Base-by-base conservation (phyloP, 1,140 invertebrate genomes). In the Brachionus koreanus region DNA sequence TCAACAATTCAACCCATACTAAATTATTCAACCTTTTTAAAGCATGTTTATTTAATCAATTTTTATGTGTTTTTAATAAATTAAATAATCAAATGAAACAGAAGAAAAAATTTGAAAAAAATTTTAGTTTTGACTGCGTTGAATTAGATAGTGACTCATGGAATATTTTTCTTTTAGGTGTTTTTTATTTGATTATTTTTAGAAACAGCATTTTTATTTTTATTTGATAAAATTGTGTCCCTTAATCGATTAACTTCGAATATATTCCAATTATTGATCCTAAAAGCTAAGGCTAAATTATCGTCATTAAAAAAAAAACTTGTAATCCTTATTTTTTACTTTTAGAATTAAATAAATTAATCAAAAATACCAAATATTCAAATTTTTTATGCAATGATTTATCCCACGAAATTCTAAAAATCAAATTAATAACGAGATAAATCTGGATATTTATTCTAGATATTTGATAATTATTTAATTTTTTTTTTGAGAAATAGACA, bases 61-160 rank as follows among this genome's bases (percentile, higher is more conserved):
- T 65, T 33, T 65, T 69, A 69, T 65, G 63, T 65, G 63, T 65
- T 65, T 65, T 65, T 65, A 65, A 65, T 65, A 65, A 65, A 65
- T 65, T 65, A 23, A 65, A 33, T 65, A 13, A 65, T 46, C 10
- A 65, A 65, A 65, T 65, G 63, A 37, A 65, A 65, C 25, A 9
- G 13, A 65, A 65, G 12, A 25, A 37, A 65, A 65, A 65, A 23
- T 13, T 65, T 65, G 2, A 33, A 33, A 33, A 65, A 65, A 65
- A 65, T 33, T 33, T 33, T 33, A 65, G 33, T 65, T 65, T 65
- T 33, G 49, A 57, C 49, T 57, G 16, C 49, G 49, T 57, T 57
- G 19, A 57, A 57, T 57, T 52, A 57, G 49, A 57, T 0, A 6
- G 19, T 57, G 19, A 57, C 16, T 57, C 49, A 57, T 57, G 49